These are phyloP conservation scores for Heterodera carotae DNA, from an alignment of 1,140 invertebrate species.

Conservation along the genomic window DNA sequence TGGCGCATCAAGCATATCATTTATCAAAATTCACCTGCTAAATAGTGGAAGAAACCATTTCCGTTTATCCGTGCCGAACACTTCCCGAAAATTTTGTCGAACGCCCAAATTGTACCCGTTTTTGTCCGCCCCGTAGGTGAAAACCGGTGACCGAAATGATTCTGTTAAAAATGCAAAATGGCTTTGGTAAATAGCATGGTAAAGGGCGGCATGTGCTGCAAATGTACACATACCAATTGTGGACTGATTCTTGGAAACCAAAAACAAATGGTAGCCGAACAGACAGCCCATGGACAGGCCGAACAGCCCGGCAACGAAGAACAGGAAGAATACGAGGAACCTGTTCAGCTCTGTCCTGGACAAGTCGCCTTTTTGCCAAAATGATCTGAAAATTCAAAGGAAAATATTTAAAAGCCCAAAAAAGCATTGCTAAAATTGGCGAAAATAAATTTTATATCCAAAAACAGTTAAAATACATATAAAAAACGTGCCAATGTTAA, in stretches of 20 bases:
- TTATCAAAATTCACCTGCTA: conserved; percentile 49
- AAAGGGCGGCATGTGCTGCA: not conserved
- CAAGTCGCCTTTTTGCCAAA: conserved; percentile 32
- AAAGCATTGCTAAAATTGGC: not conserved
- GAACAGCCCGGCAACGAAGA: conserved; percentile 50
- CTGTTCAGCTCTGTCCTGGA: not conserved
- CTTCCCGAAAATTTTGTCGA: conserved; percentile 41
- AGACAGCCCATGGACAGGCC: conserved; percentile 46
- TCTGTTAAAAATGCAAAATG: conserved; percentile 34
- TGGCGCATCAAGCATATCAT: no score
- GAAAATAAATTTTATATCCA: no score
- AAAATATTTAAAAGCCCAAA: not conserved
- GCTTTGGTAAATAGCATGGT: not conserved
- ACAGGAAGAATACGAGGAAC: conserved; percentile 46
- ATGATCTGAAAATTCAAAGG: not conserved
- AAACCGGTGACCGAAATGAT: conserved; percentile 50
- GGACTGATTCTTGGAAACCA: conserved; percentile 40
- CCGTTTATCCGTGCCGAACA: conserved; percentile 36
- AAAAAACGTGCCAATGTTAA: no score
- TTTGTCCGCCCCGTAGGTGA: conserved; percentile 47
- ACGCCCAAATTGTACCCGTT: conserved; percentile 46
- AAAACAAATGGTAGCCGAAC: conserved; percentile 51
- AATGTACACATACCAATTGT: conserved; percentile 38
- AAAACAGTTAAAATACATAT: no score
- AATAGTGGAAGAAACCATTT: conserved; percentile 46